Evolutionary conservation across 2,797 vertebrate genomes (phyloP).

Genomic region (Acanthopagrus latus): DNA sequence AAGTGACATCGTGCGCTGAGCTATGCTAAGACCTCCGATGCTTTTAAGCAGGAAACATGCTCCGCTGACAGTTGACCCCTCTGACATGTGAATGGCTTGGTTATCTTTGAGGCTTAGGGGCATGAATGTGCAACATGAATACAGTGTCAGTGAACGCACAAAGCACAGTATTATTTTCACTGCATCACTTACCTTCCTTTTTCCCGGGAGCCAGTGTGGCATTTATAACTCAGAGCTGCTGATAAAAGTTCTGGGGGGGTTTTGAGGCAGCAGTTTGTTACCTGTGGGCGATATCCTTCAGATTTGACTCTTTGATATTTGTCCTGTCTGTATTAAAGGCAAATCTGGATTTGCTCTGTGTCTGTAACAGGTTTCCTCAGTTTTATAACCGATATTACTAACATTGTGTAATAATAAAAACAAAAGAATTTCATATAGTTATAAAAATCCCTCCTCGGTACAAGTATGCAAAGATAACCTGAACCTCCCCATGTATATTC

Average conservation of each 20-base stretch:
- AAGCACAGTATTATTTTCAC: slow-evolving; percentile 35
- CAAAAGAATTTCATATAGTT: not conserved
- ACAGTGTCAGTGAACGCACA: slow-evolving; percentile 16
- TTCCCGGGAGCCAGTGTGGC: slow-evolving; percentile 13
- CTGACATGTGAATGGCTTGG: slow-evolving; percentile 55
- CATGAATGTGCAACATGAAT: slow-evolving; percentile 34
- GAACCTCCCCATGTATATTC: not conserved
- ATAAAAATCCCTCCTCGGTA: not conserved
- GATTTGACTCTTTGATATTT: not conserved
- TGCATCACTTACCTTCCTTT: slow-evolving; percentile 22
- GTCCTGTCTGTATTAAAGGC: not conserved
- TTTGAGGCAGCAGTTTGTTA: slow-evolving; percentile 7
- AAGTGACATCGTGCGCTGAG: slow-evolving; percentile 31
- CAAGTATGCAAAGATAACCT: not conserved
- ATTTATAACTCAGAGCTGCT: slow-evolving; percentile 38
- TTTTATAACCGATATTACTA: not conserved
- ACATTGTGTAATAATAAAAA: not conserved
- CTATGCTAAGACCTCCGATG: slow-evolving; percentile 42
- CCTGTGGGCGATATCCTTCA: slow-evolving; percentile 5
- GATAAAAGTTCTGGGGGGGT: not conserved
- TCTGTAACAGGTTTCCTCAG: not conserved
- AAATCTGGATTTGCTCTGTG: not conserved
- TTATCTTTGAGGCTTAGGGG: slow-evolving; percentile 38
- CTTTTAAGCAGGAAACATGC: slow-evolving; percentile 57
- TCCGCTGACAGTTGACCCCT: slow-evolving; percentile 47